Percentiles rank a stretch among this genome's conserved stretches.
Evolutionary conservation across 2,113 vertebrate species (phyloP).

Genomic region (Vombatus ursinus): DNA sequence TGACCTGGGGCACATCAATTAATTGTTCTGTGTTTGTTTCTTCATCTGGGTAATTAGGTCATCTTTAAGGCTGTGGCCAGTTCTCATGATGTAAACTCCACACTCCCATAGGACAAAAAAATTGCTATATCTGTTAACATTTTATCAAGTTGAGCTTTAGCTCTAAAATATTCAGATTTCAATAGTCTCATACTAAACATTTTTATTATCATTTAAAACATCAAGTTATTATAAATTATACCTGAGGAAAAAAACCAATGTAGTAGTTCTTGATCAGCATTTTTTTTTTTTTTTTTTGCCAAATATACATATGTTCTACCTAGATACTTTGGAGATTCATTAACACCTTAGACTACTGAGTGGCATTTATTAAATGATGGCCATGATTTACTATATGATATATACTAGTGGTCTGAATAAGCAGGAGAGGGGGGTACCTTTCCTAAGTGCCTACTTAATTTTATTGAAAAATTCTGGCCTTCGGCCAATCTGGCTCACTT

Average conservation of each 20-base stretch:
- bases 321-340: constrained; percentile 47
- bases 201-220: constrained; percentile 43
- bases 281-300: constrained; percentile 15
- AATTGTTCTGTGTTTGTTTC: constrained; percentile 14
- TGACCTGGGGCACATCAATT: constrained; percentile 16
- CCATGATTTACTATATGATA: constrained; percentile 49
- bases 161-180: constrained; percentile 56
- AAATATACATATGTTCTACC: constrained; percentile 31
- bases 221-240: constrained; percentile 53
- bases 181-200: constrained; percentile 29
- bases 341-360: constrained; percentile 40
- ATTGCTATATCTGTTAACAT: neutral
- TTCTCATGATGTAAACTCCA: neutral
- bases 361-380: constrained; percentile 7
- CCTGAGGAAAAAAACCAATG: constrained; percentile 36
- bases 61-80: neutral
- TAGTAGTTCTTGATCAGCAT: constrained; percentile 50
- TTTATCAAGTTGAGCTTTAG: neutral
- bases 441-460: constrained; percentile 32
- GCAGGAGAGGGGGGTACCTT: constrained; percentile 13
- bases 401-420: constrained; percentile 46
- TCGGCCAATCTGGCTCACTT: constrained; percentile 57
- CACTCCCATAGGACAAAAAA: neutral
- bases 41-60: constrained; percentile 36
- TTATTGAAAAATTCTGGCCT: constrained; percentile 28